Base-by-base conservation (phyloP, 2,113 vertebrate genomes). In the Hiodon tergisus region DNA sequence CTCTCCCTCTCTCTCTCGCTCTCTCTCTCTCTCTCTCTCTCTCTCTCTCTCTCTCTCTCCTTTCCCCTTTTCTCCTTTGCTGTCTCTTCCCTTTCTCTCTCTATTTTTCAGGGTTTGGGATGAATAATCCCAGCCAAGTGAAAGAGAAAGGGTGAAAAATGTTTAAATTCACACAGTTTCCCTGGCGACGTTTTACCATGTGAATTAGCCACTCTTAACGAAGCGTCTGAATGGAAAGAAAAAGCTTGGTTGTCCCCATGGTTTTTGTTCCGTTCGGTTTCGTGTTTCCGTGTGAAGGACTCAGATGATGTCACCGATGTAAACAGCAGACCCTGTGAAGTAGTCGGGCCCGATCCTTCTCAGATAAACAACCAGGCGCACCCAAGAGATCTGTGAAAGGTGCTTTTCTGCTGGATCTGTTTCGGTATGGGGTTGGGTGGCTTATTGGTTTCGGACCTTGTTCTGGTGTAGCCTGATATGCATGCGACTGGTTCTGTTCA, bases 91-190 rank as follows among this genome's bases (percentile, higher is more conserved):
- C 70, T 74, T 52, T 57, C 9, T 6, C 72, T 52, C 72, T 53
- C 50, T 65, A 14, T 67, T 53, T 74, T 74, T 74, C 73, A 74
- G 73, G 7, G 4, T 55, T 17, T 6, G 73, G 54, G 58, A 48
- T 67, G 67, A 68, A 66, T 16, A 59, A 75, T 67, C 65, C 65
- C 52, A 54, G 62, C 53, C 17, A 54, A 31, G 17, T 66, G 72
- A 74, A 74, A 55, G 63, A 58, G 73, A 14, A n/a, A 31, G 73
- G 67, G 53, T 74, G 73, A 74, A 66, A 74, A 67, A 74, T 66
- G 54, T 67, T 67, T 74, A 67, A 74, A 74, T 74, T 74, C 73
- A 74, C 73, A 74, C 58, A 74, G 73, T 74, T 67, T 74, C 73
- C 73, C 67, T 74, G 73, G 73, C 67, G 73, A 74, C 67, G 63